These are phyloP conservation scores for Macrophya alboannulata DNA, from an alignment of 2,888 invertebrate genomes.

Conservation along the genomic window DNA sequence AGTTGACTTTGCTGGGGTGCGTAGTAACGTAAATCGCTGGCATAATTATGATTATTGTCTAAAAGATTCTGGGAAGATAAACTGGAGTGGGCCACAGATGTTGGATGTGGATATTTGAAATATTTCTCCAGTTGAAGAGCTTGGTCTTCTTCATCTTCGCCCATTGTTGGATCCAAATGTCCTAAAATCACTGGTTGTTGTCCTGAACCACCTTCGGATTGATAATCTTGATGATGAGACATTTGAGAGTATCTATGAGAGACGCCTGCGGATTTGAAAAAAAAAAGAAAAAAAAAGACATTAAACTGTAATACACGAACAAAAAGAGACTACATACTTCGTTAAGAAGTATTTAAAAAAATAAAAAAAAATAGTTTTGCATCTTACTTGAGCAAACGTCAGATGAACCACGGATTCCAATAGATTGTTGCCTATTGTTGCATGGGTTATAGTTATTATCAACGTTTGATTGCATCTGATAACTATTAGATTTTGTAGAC, in stretches of 20 bases:
- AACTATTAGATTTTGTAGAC: slow-evolving; percentile 72
- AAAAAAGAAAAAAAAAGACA: slow-evolving; percentile 50
- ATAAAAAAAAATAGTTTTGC: slow-evolving; percentile 20
- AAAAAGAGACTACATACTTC: background rate
- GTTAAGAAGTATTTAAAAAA: too few species aligned
- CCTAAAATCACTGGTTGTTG: slow-evolving; percentile 73
- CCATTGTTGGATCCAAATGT: slow-evolving; percentile 72
- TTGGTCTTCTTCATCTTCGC: slow-evolving; percentile 74
- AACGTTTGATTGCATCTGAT: slow-evolving; percentile 74
- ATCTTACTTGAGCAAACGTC: slow-evolving; percentile 75
- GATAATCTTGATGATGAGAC: slow-evolving; percentile 77
- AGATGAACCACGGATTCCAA: slow-evolving; percentile 78
- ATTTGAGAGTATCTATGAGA: slow-evolving; percentile 76
- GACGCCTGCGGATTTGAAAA: slow-evolving; percentile 67
- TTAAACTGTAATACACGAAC: background rate
- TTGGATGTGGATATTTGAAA: slow-evolving; percentile 74
- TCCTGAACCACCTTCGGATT: slow-evolving; percentile 67
- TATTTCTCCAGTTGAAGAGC: slow-evolving; percentile 76
- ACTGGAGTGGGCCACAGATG: slow-evolving; percentile 71
- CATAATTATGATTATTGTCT: slow-evolving; percentile 83
- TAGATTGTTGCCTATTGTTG: slow-evolving; percentile 71
- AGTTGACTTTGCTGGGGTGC: slow-evolving; percentile 76
- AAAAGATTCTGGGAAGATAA: slow-evolving; percentile 74
- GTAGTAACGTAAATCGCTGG: slow-evolving; percentile 78
- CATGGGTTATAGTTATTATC: slow-evolving; percentile 76